phyloP scores from a whole-genome alignment of 2,888 invertebrate genomes.

The Meteorus cinctellus region DNA sequence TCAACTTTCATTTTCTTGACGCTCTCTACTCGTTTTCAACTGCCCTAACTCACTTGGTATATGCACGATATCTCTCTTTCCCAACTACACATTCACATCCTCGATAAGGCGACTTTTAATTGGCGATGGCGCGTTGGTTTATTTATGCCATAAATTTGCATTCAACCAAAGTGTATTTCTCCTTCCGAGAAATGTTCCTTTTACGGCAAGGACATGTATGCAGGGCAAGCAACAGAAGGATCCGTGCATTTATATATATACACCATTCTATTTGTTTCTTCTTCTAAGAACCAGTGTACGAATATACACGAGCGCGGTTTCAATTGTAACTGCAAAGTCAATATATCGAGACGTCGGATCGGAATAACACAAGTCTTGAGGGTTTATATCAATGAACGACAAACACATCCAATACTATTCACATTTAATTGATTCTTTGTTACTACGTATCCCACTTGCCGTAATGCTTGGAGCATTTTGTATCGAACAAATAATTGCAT shows the following conservation, averaged over 20 bases:
- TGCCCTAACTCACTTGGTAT: not conserved
- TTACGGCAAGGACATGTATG: constrained; percentile 47
- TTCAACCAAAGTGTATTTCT: constrained; percentile 45
- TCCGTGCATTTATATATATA: not conserved
- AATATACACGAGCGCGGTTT: constrained; percentile 8
- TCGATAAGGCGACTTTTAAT: constrained; percentile 70
- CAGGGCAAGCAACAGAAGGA: constrained; percentile 33
- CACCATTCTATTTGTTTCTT: not conserved
- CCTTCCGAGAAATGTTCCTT: constrained; percentile 42
- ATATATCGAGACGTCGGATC: constrained; percentile 30
- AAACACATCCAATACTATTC: not conserved
- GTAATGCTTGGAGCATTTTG: not conserved
- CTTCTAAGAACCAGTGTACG: not conserved
- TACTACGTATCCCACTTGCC: not conserved
- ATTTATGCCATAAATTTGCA: constrained; percentile 62
- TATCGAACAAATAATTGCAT: too few relatives aligned
- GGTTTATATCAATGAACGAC: constrained; percentile 1
- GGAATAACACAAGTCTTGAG: constrained; percentile 23
- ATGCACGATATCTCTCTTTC: not conserved
- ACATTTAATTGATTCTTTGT: constrained; percentile 32
- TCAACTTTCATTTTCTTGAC: not conserved
- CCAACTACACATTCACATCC: constrained; percentile 48
- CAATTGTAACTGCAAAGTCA: constrained; percentile 27
- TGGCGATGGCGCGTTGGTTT: constrained; percentile 58
- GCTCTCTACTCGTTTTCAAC: not conserved